phyloP scores from a whole-genome alignment of 2,888 invertebrate genomes.

The Pachymerium ferrugineum region DNA sequence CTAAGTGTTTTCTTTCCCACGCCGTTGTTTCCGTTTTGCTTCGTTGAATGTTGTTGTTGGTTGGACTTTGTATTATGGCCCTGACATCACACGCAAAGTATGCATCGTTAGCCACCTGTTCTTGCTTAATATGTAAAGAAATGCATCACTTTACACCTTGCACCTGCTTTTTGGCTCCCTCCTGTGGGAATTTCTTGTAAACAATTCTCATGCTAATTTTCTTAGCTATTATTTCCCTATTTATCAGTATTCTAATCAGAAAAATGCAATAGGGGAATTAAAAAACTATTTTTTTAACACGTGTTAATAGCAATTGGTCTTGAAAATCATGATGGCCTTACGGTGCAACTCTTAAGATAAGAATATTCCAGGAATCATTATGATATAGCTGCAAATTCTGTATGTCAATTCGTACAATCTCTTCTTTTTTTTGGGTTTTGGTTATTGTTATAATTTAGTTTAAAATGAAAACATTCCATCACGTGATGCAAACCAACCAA shows the following conservation, averaged over 20 bases:
- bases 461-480: too few relatives aligned
- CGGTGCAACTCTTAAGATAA: too few relatives aligned
- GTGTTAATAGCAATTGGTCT: too few relatives aligned
- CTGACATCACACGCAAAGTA: slow-evolving; percentile 24
- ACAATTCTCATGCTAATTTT: neutral
- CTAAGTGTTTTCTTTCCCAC: slow-evolving; percentile 23
- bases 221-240: neutral
- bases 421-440: too few relatives aligned
- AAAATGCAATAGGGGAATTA: too few relatives aligned
- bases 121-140: neutral
- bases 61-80: slow-evolving; percentile 6
- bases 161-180: slow-evolving; percentile 23
- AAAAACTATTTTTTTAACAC: too few relatives aligned
- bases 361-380: too few relatives aligned
- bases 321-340: too few relatives aligned
- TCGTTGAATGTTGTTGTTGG: neutral
- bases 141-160: slow-evolving; percentile 1
- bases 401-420: too few relatives aligned
- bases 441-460: too few relatives aligned
- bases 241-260: neutral
- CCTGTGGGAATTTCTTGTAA: slow-evolving; percentile 1
- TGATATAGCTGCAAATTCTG: too few relatives aligned
- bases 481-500: too few relatives aligned
- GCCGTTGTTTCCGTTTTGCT: slow-evolving; percentile 27
- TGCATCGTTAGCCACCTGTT: slow-evolving; percentile 24